Evolutionary conservation across 2,113 vertebrate genomes (phyloP).

Genomic region (Protomyctophum bolini): DNA sequence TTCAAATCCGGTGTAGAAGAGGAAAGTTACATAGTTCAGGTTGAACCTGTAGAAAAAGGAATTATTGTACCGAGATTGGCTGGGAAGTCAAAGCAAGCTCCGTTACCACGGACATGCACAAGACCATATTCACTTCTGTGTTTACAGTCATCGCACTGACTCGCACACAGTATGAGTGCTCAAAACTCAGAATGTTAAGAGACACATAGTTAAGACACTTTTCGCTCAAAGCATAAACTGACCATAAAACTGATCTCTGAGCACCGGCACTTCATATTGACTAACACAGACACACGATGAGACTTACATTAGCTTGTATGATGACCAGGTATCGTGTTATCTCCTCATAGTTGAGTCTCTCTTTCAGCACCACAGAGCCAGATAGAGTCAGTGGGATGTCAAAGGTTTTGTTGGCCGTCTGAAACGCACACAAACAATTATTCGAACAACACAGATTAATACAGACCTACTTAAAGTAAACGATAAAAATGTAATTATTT

Average conservation of each 20-base stretch:
- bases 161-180: neutral
- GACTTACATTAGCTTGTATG: slow-evolving; percentile 95
- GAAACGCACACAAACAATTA: slow-evolving; percentile 30
- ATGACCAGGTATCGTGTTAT: slow-evolving; percentile 92
- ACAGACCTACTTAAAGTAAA: no score
- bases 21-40: no score
- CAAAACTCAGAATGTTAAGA: no score
- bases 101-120: no score
- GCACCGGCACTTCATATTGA: neutral
- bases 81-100: neutral
- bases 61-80: neutral
- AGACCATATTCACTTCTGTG: no score
- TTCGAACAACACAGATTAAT: no score
- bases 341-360: slow-evolving; percentile 96
- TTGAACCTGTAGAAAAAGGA: no score
- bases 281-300: slow-evolving; percentile 1
- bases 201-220: no score
- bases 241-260: no score
- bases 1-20: no score
- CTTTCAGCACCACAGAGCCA: slow-evolving; percentile 90
- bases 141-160: neutral
- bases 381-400: slow-evolving; percentile 95
- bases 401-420: slow-evolving; percentile 93
- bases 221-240: neutral
- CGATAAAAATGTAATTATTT: no score